phyloP scores from a whole-genome alignment of 2,797 vertebrate genomes.

The Ptychobarbus kaznakovi region DNA sequence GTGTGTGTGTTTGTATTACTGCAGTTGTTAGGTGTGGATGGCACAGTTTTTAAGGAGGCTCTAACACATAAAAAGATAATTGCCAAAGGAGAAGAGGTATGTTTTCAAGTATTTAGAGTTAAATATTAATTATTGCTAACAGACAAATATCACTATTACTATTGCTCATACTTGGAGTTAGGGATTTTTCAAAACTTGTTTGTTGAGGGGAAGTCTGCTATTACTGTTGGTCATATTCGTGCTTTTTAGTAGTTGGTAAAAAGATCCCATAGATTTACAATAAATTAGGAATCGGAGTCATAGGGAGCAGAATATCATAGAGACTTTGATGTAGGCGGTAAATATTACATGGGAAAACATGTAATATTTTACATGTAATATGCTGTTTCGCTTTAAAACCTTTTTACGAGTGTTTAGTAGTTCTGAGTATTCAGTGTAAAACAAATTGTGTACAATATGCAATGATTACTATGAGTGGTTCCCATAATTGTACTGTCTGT shows the following conservation, averaged over 20 bases:
- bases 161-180: neutral
- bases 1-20: conserved; percentile 56
- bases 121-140: neutral
- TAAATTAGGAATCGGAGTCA: neutral
- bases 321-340: neutral
- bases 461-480: neutral
- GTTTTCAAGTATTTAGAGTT: neutral
- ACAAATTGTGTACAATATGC: neutral
- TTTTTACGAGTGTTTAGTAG: neutral
- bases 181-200: neutral
- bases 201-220: neutral
- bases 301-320: neutral
- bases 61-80: conserved; percentile 96
- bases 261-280: neutral
- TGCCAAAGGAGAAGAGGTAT: conserved; percentile 97
- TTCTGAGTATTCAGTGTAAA: neutral
- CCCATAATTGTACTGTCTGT: conserved; percentile 38
- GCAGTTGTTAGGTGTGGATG: conserved; percentile 92
- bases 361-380: no score
- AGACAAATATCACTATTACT: neutral
- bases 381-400: neutral
- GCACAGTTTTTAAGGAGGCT: conserved; percentile 84
- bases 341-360: neutral
- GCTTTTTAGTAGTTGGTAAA: neutral
- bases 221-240: neutral